Conservation (phyloP, 2,888 invertebrate species). For the Pseudeuparius sepicola region DNA sequence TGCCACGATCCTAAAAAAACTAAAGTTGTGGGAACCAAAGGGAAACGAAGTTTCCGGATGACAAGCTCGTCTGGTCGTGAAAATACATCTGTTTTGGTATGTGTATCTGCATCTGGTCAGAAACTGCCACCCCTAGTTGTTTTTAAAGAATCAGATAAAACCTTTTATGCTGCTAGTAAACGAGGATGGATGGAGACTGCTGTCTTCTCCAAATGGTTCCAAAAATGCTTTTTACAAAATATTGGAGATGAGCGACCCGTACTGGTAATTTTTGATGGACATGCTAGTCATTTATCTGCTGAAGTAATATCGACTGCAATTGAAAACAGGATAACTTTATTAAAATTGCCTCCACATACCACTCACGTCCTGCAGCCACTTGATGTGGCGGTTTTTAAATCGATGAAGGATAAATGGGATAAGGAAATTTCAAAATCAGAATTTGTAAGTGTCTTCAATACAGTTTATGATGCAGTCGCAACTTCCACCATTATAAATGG, state of each 20-base stretch:
- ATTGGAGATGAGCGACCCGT: constrained; percentile 15
- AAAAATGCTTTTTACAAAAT: constrained; percentile 13
- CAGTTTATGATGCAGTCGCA: no score
- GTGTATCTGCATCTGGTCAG: constrained; percentile 16
- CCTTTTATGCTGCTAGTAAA: no score
- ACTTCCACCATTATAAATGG: no score
- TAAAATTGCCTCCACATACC: no score
- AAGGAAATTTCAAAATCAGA: no score
- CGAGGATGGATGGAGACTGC: constrained; percentile 27
- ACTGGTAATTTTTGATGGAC: constrained; percentile 17
- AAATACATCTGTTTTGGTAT: constrained; percentile 17
- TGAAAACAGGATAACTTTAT: constrained; percentile 9
- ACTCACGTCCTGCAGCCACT: no score
- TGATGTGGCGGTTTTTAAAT: no score
- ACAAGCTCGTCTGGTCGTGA: constrained; percentile 10
- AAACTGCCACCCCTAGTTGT: constrained; percentile 17
- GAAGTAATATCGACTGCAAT: constrained; percentile 13
- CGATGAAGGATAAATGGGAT: no score
- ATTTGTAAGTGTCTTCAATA: no score
- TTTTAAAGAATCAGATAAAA: no score
- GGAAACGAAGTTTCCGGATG: not conserved
- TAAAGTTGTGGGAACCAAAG: not conserved
- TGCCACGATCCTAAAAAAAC: no score
- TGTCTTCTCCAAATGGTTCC: constrained; percentile 21
- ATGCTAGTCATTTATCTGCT: constrained; percentile 13